Base-by-base conservation (phyloP, 30 jellyfish, hydroid and myxozoan species). In the Aurelia coerulea region DNA sequence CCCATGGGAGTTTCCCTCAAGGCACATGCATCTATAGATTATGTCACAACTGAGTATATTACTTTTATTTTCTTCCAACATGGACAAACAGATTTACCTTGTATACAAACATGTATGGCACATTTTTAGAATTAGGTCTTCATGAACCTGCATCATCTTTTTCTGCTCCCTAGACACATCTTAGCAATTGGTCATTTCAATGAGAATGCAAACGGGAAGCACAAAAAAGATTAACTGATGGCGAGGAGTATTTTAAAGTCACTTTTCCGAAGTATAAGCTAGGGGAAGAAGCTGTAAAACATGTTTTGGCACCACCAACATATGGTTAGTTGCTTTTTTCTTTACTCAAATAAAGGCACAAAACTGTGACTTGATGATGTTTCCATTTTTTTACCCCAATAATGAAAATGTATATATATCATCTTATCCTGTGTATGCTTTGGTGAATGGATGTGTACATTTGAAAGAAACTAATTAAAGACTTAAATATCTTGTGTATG, bases 131-230 rank as follows among this genome's bases (percentile, higher is more conserved):
- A 5, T 7, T 1, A n/a, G 71, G 34, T 5, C 71, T 17, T 0
- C 5, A 17, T n/a, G 71, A 62, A 18, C 11, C 52, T n/a, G 29
- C 23, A 16, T 17, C 42, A n/a, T 39, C 50, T 74, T 51, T 74
- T 14, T 53, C 32, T 18, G 15, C 42, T 74, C 50, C 10, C 49
- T 58, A 77, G 87, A 56, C 87, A 77, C 41, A 77, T 58, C 18
- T 34, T 77, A 37, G 87, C 87, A 8, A 77, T 77, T 58, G 60
- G 78, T 77, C 87, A 77, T 63, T 77, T 77, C 50, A 77, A 77
- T 77, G 77, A 77, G 67, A 77, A 77, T 39, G 60, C 62, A 60
- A 14, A 33, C 10, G 87, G 35, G 77, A 77, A 29, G 39, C 77
- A 9, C 34, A 53, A 2, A 54, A 58, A 41, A 33, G 60, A 13